Evolutionary conservation across 2,888 invertebrate species (phyloP).

Genomic region (Phengaris arion): DNA sequence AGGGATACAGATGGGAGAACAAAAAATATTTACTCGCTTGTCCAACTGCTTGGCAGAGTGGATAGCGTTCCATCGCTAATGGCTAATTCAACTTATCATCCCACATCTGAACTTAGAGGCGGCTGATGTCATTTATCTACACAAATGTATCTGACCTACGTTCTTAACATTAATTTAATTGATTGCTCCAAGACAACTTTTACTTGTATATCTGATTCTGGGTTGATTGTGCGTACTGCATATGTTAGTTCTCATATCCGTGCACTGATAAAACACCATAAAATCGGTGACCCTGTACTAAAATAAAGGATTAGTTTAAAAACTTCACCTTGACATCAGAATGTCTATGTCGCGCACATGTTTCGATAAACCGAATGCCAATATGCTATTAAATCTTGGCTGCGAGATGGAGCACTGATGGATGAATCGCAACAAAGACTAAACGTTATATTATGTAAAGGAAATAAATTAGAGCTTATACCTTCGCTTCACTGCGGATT

Average conservation of each 20-base stretch:
- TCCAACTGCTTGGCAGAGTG: neutral
- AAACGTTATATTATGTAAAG: slow-evolving; percentile 24
- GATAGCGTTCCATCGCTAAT: neutral
- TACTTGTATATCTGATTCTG: no score
- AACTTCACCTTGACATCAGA: neutral
- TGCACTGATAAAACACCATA: no score
- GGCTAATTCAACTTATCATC: slow-evolving; percentile 1
- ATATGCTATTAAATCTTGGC: neutral
- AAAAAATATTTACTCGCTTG: no score
- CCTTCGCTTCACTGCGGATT: slow-evolving; percentile 24
- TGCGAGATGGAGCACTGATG: neutral
- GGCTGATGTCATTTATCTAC: neutral
- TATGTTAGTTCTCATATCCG: no score
- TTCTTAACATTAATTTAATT: neutral
- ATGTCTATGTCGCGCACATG: neutral
- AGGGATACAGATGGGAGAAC: no score
- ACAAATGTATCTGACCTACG: neutral
- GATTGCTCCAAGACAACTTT: neutral
- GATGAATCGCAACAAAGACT: slow-evolving; percentile 17
- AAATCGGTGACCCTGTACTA: neutral
- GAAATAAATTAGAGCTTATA: slow-evolving; percentile 12
- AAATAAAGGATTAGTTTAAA: neutral
- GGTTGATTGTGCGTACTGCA: no score
- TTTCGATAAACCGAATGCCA: neutral
- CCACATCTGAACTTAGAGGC: neutral